A percentile compares a stretch with the other conserved stretches of the same genome.
Evolutionary conservation across 2,888 invertebrate species (phyloP).

Genomic region (Polydrusus cervinus): DNA sequence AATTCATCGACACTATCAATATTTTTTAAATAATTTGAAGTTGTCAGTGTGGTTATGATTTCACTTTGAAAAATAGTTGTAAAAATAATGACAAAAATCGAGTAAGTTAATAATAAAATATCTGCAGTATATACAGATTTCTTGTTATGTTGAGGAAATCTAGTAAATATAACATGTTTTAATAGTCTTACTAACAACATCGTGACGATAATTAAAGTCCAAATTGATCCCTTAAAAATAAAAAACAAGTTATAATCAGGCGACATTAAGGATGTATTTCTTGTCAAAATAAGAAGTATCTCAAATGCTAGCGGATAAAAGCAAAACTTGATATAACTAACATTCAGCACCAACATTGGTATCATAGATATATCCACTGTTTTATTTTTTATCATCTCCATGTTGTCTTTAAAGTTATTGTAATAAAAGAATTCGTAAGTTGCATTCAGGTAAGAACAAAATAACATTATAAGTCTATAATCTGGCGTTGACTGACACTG

Average conservation of each 20-base stretch:
- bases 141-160: not conserved
- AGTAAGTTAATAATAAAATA: not conserved
- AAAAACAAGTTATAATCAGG: too few species aligned
- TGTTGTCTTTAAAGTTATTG: not conserved
- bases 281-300: not conserved
- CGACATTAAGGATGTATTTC: not conserved
- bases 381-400: not conserved
- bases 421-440: not conserved
- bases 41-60: too few species aligned
- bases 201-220: too few species aligned
- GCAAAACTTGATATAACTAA: not conserved
- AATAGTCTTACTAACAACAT: not conserved
- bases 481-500: not conserved
- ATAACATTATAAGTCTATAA: too few species aligned
- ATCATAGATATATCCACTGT: not conserved
- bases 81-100: too few species aligned
- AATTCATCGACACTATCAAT: too few species aligned
- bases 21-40: too few species aligned
- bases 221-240: too few species aligned
- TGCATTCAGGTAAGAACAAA: not conserved
- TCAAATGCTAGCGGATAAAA: not conserved
- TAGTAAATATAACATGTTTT: not conserved
- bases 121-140: not conserved
- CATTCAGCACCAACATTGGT: not conserved
- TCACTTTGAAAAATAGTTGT: too few species aligned